Evolutionary conservation across 2,797 vertebrate species (phyloP).

Genomic region (Gephyroberyx darwinii): DNA sequence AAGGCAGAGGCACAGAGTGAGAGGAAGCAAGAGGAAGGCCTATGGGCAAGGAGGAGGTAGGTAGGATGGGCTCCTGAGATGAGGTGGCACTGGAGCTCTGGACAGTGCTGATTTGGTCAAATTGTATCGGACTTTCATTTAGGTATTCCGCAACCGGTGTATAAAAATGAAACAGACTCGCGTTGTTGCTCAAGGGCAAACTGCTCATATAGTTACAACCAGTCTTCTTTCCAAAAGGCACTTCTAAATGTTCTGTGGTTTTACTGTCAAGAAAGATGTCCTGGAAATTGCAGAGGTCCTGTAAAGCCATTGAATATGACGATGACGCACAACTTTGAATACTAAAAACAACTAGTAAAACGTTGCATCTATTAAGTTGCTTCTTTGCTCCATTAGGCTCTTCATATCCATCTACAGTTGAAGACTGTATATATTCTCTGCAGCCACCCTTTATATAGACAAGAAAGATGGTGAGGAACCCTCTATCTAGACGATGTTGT

Average conservation of each 20-base stretch:
- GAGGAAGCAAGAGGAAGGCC: conserved; percentile 42
- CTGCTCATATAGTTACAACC: conserved; percentile 6
- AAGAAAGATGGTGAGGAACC: not conserved
- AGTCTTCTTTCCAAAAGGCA: conserved; percentile 36
- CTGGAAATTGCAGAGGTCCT: conserved; percentile 77
- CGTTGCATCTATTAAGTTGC: not conserved
- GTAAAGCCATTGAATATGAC: conserved; percentile 76
- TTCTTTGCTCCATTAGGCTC: not conserved
- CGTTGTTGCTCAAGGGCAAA: conserved; percentile 26
- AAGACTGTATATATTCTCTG: not conserved
- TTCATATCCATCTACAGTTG: not conserved
- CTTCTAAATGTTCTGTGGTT: conserved; percentile 6
- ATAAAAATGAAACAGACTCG: conserved; percentile 69
- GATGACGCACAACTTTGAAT: not conserved
- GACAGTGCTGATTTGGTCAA: conserved; percentile 69
- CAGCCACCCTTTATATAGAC: conserved; percentile 62
- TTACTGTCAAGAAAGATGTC: conserved; percentile 42
- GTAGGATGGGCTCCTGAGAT: conserved; percentile 23
- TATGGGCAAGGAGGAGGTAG: conserved; percentile 31
- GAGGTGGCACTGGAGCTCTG: conserved; percentile 26
- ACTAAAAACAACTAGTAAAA: not conserved
- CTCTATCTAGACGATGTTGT: conserved; percentile 23
- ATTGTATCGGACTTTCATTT: conserved; percentile 73
- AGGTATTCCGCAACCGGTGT: conserved; percentile 75
- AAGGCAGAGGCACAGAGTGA: conserved; percentile 74